Base-by-base conservation (phyloP, 2,888 invertebrate genomes). In the Polymixis lichenea region DNA sequence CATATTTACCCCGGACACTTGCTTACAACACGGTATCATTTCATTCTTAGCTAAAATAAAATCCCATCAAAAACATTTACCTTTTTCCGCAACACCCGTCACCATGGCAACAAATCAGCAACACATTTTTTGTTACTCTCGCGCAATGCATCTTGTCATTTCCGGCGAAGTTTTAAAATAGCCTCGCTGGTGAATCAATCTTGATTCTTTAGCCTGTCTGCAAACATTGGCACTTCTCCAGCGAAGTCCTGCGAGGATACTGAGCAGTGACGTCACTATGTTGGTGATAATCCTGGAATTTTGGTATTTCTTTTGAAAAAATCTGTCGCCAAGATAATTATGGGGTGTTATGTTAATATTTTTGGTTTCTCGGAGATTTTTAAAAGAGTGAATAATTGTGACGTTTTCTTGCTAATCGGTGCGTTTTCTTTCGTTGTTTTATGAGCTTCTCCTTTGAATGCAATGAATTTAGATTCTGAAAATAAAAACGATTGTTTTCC, bases 121-220 rank as follows among this genome's bases (percentile, higher is more conserved):
- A 49, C 11, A 72, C 1, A 19, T 61, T 65, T 72, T 77, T 77
- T 68, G 22, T 73, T 55, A 19, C 53, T 67, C 78, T 70, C 71
- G 62, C 64, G 77, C 69, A 77, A 77, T 82, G 55, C 66, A 75
- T 87, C 58, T 76, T 73, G 65, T 76, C 75, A 53, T 88, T 84
- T 86, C 87, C 82, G 73, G 67, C 73, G 87, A 69, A 76, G 71
- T 81, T 58, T 82, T 76, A 86, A 87, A 85, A 85, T 88, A 85
- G 82, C 70, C 15, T 5, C 32, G 25, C 28, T 58, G 49, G 79
- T 87, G 87, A 88, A 88, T 88, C 88, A 88, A 87, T 87, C 84
- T 75, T 51, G 62, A 82, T 86, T 82, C 83, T 83, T 86, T 77
- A 73, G 71, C 61, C 46, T 71, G 82, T 86, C 88, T 78, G 88